Percentiles rank a stretch among this genome's conserved stretches.
phyloP scores from a whole-genome alignment of 2,888 invertebrate species.

The Odontocerum albicorne region DNA sequence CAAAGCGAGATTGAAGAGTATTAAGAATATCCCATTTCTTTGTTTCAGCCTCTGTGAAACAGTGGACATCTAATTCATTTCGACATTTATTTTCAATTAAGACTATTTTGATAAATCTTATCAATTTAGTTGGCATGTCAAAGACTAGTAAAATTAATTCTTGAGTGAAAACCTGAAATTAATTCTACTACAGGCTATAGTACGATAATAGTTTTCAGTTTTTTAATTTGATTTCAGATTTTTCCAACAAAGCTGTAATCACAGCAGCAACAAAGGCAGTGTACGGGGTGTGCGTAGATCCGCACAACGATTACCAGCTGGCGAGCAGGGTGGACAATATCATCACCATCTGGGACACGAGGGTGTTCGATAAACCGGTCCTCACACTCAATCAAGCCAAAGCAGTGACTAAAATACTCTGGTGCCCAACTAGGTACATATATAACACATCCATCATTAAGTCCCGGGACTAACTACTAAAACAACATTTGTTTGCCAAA shows the following conservation, averaged over 20 bases:
- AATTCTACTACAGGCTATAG: too few species aligned
- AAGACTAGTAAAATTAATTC: background rate
- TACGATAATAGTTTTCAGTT: too few species aligned
- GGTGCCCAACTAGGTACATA: conserved; percentile 89
- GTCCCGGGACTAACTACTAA: too few species aligned
- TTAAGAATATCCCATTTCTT: too few species aligned
- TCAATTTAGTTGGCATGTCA: background rate
- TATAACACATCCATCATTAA: too few species aligned
- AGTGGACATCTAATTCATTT: too few species aligned
- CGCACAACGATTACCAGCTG: conserved; percentile 74
- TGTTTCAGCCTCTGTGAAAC: too few species aligned
- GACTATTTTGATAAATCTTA: too few species aligned
- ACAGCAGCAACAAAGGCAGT: conserved; percentile 79
- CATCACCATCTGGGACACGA: conserved; percentile 85
- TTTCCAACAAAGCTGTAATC: conserved; percentile 65
- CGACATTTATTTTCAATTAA: too few species aligned
- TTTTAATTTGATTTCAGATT: conserved; percentile 55
- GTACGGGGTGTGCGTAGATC: conserved; percentile 79
- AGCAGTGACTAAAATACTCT: conserved; percentile 73
- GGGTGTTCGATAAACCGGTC: conserved; percentile 83
- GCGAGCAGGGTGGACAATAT: conserved; percentile 83
- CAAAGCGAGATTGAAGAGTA: too few species aligned
- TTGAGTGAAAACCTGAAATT: too few species aligned
- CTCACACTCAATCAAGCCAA: conserved; percentile 70
- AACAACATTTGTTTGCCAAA: too few species aligned